Evolutionary conservation across 2,113 vertebrate species (phyloP).

Genomic region (Pluvianellus socialis): DNA sequence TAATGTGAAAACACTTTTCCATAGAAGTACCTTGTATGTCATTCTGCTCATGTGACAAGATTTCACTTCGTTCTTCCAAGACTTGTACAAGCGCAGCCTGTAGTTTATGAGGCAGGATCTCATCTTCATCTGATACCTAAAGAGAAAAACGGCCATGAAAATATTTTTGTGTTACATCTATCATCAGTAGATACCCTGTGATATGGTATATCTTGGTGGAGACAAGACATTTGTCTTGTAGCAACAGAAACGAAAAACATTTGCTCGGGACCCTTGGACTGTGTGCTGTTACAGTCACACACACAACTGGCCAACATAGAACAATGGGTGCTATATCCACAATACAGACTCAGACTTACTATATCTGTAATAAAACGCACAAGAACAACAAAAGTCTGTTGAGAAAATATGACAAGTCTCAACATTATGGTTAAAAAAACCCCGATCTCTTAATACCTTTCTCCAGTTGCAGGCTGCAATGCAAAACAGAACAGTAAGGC

Average conservation of each 20-base stretch:
- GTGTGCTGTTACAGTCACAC: neutral
- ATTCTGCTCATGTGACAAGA: constrained; percentile 79
- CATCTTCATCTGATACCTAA: constrained; percentile 92
- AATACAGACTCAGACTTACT: neutral
- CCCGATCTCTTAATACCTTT: constrained; percentile 29
- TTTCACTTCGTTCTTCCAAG: constrained; percentile 88
- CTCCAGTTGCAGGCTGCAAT: constrained; percentile 47
- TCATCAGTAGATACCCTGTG: neutral
- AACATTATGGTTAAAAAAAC: neutral
- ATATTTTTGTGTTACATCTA: neutral
- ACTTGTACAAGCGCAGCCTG: constrained; percentile 91
- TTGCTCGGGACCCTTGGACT: neutral
- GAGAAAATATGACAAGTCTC: neutral
- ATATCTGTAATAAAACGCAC: neutral
- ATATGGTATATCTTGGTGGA: neutral
- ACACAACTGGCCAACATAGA: neutral
- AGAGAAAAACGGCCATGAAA: neutral
- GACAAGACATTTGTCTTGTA: neutral
- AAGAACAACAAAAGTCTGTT: neutral
- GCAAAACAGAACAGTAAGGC: constrained; percentile 29
- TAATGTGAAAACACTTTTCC: neutral
- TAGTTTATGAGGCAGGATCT: constrained; percentile 94
- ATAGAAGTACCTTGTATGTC: constrained; percentile 75
- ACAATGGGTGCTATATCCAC: neutral
- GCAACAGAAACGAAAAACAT: neutral